These are phyloP conservation scores for Sphenodon punctatus DNA, from an alignment of 2,797 vertebrate genomes.

Conservation along the genomic window DNA sequence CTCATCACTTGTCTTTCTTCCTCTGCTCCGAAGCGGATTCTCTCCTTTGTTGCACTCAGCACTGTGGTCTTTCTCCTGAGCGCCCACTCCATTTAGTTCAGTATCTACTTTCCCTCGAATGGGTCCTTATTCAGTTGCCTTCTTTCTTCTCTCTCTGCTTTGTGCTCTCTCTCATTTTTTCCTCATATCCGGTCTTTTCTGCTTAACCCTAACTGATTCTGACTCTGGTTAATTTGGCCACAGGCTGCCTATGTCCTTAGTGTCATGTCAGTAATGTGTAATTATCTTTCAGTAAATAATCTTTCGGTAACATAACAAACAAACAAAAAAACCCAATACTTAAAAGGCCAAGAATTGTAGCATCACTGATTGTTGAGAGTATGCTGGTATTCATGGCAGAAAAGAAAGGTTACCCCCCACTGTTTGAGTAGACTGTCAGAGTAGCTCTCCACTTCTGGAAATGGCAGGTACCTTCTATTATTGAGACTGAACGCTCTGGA, in stretches of 20 bases:
- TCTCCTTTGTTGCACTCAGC: too few relatives aligned
- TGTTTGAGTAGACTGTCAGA: background rate
- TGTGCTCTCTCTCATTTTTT: fast-evolving
- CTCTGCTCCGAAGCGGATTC: too few relatives aligned
- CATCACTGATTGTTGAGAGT: background rate
- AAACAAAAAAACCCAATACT: too few relatives aligned
- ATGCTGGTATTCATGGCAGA: too few relatives aligned
- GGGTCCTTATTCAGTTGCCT: background rate
- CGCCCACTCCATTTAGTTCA: background rate
- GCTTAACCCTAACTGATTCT: too few relatives aligned
- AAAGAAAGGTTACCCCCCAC: background rate
- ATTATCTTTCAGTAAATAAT: too few relatives aligned
- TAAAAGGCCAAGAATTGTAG: background rate
- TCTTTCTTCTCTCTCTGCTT: fast-evolving
- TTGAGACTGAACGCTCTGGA: fast-evolving
- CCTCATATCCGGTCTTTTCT: too few relatives aligned
- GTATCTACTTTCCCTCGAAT: background rate
- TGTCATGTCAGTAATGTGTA: too few relatives aligned
- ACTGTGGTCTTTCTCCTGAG: background rate
- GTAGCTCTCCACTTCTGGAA: background rate
- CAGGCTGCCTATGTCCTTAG: too few relatives aligned
- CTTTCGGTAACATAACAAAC: too few relatives aligned
- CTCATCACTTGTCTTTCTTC: too few relatives aligned
- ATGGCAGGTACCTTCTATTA: background rate
- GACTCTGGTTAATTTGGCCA: too few relatives aligned